Percentiles rank a stretch among this genome's conserved stretches.
These are phyloP conservation scores for Boulengeromyrus knoepffleri DNA, from an alignment of 2,113 vertebrate genomes.

Conservation along the genomic window DNA sequence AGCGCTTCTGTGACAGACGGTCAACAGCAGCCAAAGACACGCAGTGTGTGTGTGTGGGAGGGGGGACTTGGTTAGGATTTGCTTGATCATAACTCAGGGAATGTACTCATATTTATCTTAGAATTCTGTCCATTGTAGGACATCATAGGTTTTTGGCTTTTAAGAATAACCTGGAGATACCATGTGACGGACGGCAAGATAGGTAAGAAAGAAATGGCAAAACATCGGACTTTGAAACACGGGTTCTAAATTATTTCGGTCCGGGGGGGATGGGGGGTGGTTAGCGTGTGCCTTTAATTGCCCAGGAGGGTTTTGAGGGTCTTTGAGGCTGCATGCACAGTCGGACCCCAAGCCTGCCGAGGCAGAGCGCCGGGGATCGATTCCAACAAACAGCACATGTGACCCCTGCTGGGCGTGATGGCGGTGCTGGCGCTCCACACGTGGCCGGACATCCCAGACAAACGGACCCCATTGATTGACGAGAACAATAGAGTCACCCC, in stretches of 20 bases:
- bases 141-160: neutral
- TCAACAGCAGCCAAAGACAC: neutral
- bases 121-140: neutral
- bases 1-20: neutral
- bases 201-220: neutral
- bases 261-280: neutral
- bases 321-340: neutral
- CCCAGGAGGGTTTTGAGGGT: neutral
- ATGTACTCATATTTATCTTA: neutral
- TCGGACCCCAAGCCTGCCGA: neutral
- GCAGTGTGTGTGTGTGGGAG: neutral
- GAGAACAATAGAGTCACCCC: neutral
- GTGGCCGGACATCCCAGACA: neutral
- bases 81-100: neutral
- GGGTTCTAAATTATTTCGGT: neutral
- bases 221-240: neutral
- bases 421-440: neutral
- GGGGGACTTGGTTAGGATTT: neutral
- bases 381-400: neutral
- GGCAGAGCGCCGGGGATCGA: neutral
- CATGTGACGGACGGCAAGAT: neutral
- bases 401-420: neutral
- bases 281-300: neutral
- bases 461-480: neutral
- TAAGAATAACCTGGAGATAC: neutral